A percentile compares a stretch with the other conserved stretches of the same genome.
These are phyloP conservation scores for Agrochola macilenta DNA, from an alignment of 2,888 invertebrate species.

Conservation along the genomic window DNA sequence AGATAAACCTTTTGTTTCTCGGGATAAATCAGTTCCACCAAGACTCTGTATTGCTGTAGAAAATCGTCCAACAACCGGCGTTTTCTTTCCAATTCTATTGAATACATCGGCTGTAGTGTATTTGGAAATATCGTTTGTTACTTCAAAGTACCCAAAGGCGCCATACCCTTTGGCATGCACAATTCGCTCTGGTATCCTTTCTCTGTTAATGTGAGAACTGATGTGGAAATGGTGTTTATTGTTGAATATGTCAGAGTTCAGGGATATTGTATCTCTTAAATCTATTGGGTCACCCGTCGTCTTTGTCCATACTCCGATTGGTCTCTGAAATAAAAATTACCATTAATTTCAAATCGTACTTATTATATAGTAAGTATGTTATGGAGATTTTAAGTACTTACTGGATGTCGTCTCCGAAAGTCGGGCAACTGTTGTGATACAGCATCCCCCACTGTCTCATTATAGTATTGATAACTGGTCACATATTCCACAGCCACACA, in stretches of 20 bases:
- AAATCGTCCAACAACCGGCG: conserved; percentile 90
- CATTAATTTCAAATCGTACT: background rate
- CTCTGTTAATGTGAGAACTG: conserved; percentile 93
- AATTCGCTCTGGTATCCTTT: conserved; percentile 97
- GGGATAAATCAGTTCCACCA: conserved; percentile 90
- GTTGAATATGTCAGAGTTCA: conserved; percentile 70
- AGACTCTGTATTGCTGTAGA: conserved; percentile 91
- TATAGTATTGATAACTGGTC: conserved; percentile 19
- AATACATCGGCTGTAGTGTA: conserved; percentile 91
- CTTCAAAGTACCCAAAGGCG: conserved; percentile 95
- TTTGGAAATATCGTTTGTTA: conserved; percentile 93
- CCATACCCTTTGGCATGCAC: conserved; percentile 98
- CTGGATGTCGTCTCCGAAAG: conserved; percentile 34
- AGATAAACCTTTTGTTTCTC: conserved; percentile 94
- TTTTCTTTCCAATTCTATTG: conserved; percentile 90
- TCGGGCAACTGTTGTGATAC: conserved; percentile 36
- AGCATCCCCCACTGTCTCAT: conserved; percentile 32
- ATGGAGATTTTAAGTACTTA: conserved; percentile 18
- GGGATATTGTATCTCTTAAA: conserved; percentile 86
- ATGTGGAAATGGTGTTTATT: conserved; percentile 83
- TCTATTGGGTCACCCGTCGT: conserved; percentile 83
- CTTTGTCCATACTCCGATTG: conserved; percentile 48
- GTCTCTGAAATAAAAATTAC: conserved; percentile 24
- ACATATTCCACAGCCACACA: conserved; percentile 25
- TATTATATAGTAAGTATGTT: no score